A percentile compares a stretch with the other conserved stretches of the same genome.
phyloP scores from a whole-genome alignment of 1,140 invertebrate species.

The Listronotus oregonensis region DNA sequence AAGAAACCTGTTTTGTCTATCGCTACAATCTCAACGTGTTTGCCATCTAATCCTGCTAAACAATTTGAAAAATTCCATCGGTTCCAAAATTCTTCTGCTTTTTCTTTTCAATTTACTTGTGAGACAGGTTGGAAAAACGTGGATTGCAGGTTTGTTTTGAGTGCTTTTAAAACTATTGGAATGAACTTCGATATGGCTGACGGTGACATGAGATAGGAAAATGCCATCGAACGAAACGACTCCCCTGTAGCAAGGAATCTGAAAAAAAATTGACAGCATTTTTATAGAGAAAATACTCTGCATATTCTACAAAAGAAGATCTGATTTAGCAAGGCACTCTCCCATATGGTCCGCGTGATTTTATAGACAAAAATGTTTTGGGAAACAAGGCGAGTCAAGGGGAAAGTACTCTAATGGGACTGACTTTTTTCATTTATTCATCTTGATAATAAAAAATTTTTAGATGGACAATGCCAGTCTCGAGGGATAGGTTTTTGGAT shows the following conservation, averaged over 20 bases:
- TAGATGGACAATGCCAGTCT: too few relatives aligned
- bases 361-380: too few relatives aligned
- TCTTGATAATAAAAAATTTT: too few relatives aligned
- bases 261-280: constrained; percentile 4
- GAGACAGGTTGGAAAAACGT: background rate
- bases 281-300: background rate
- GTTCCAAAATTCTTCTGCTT: background rate
- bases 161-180: background rate
- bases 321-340: too few relatives aligned
- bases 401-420: too few relatives aligned
- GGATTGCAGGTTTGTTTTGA: too few relatives aligned
- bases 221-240: constrained; percentile 5
- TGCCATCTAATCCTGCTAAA: constrained; percentile 51
- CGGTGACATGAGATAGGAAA: constrained; percentile 1
- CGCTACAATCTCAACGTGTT: constrained; percentile 48
- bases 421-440: too few relatives aligned
- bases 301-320: background rate
- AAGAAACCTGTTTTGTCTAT: constrained; percentile 49
- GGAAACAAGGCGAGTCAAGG: too few relatives aligned
- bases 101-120: background rate
- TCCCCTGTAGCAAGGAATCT: constrained; percentile 3
- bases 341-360: too few relatives aligned
- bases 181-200: constrained; percentile 3
- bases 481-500: too few relatives aligned
- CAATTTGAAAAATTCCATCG: background rate